Percentiles rank a stretch among this genome's conserved stretches.
phyloP scores from a whole-genome alignment of 2,888 invertebrate genomes.

The Heteromyza rotundicornis region DNA sequence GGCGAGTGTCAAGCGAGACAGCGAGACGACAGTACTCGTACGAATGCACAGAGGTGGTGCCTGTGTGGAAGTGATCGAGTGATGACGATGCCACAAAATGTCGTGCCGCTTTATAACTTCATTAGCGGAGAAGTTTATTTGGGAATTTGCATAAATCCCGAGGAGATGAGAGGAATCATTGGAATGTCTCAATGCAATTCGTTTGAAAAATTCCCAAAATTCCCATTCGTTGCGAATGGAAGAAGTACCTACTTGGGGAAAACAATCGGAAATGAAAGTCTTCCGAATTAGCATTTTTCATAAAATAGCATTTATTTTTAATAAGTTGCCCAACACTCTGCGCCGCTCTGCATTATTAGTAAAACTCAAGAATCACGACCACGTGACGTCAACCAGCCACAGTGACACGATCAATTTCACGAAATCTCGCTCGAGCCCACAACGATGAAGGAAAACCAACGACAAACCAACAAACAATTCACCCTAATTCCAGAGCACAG shows the following conservation, averaged over 20 bases:
- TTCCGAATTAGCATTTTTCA: constrained; percentile 23
- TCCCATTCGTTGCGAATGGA: too few species aligned
- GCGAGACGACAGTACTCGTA: constrained; percentile 8
- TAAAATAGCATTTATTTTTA: too few species aligned
- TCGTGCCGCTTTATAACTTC: constrained; percentile 62
- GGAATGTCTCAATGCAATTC: not conserved
- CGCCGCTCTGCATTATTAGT: constrained; percentile 36
- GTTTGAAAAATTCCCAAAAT: not conserved
- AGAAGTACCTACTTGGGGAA: too few species aligned
- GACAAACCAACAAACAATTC: not conserved
- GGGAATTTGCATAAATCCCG: not conserved
- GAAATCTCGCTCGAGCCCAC: constrained; percentile 31
- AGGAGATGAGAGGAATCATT: not conserved
- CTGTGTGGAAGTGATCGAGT: constrained; percentile 18
- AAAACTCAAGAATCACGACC: constrained; percentile 36
- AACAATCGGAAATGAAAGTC: constrained; percentile 20
- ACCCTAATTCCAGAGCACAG: not conserved
- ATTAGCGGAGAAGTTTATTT: constrained; percentile 52
- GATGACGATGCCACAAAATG: constrained; percentile 35
- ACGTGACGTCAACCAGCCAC: constrained; percentile 26
- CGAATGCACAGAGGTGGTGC: constrained; percentile 13
- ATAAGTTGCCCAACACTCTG: not conserved
- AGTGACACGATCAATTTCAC: constrained; percentile 36
- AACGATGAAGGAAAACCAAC: too few species aligned
- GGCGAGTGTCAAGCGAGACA: constrained; percentile 7